These are phyloP conservation scores for Chionomys nivalis DNA, from an alignment of 2,113 vertebrate species.

Conservation along the genomic window DNA sequence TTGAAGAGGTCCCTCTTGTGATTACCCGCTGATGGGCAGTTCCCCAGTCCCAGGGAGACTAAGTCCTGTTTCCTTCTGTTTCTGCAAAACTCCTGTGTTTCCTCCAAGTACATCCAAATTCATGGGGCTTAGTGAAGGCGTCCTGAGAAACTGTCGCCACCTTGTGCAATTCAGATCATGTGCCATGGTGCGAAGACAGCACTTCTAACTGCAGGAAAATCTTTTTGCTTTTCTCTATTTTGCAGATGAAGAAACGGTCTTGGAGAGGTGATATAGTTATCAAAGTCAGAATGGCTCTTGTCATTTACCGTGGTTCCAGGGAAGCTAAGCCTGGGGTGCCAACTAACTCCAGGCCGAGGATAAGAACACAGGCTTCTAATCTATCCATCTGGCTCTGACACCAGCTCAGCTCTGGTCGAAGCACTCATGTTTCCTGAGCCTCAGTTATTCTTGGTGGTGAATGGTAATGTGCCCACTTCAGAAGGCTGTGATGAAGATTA, in stretches of 20 bases:
- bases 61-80: neutral
- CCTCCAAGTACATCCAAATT: neutral
- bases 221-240: constrained; percentile 18
- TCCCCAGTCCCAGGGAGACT: neutral
- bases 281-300: neutral
- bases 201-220: constrained; percentile 29
- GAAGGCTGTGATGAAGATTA: neutral
- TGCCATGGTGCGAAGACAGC: neutral
- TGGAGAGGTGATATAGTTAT: constrained; percentile 31
- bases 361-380: neutral
- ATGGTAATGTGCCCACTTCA: neutral
- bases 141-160: neutral
- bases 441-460: neutral
- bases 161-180: neutral
- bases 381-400: neutral
- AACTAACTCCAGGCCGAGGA: neutral
- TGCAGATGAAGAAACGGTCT: neutral
- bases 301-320: neutral
- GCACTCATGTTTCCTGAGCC: neutral
- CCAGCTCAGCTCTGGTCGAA: neutral
- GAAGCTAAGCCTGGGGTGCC: neutral
- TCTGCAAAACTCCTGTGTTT: neutral
- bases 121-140: neutral
- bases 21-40: fast-evolving
- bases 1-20: neutral